Conservation (phyloP, 2,113 vertebrate genomes). For the Etheostoma cragini region DNA sequence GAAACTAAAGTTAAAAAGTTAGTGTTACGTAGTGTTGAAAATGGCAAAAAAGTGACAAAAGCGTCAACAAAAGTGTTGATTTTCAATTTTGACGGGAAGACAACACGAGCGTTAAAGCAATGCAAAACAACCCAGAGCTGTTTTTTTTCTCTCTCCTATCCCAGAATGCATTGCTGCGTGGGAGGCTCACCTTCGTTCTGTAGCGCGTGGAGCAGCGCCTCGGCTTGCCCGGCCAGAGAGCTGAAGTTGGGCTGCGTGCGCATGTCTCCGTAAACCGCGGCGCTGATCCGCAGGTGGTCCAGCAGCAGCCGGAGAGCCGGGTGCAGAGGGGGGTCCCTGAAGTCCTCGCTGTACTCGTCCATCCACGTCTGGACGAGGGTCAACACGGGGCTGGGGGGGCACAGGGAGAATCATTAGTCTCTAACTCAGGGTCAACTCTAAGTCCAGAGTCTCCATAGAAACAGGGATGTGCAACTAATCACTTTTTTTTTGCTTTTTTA, state of each 20-base stretch:
- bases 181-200: constrained; percentile 76
- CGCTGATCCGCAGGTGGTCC: constrained; percentile 79
- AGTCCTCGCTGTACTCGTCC: constrained; percentile 87
- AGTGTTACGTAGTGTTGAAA: too few species aligned
- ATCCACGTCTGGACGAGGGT: constrained; percentile 87
- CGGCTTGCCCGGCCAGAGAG: constrained; percentile 75
- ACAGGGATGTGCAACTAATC: too few species aligned
- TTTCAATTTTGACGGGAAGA: too few species aligned
- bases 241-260: constrained; percentile 74
- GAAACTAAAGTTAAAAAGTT: too few species aligned
- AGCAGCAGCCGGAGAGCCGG: constrained; percentile 71
- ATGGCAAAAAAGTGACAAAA: too few species aligned
- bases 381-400: constrained; percentile 75
- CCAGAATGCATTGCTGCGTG: too few species aligned
- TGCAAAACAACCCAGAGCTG: too few species aligned
- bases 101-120: too few species aligned
- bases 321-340: constrained; percentile 85
- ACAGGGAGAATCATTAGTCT: background rate
- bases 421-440: background rate
- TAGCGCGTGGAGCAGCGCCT: constrained; percentile 80
- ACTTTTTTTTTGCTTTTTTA: too few species aligned
- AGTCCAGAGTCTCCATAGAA: too few species aligned
- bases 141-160: too few species aligned
- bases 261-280: constrained; percentile 57
- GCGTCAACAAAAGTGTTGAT: too few species aligned